These are phyloP conservation scores for Alethe castanea DNA, from an alignment of 2,113 vertebrate genomes.

Conservation along the genomic window DNA sequence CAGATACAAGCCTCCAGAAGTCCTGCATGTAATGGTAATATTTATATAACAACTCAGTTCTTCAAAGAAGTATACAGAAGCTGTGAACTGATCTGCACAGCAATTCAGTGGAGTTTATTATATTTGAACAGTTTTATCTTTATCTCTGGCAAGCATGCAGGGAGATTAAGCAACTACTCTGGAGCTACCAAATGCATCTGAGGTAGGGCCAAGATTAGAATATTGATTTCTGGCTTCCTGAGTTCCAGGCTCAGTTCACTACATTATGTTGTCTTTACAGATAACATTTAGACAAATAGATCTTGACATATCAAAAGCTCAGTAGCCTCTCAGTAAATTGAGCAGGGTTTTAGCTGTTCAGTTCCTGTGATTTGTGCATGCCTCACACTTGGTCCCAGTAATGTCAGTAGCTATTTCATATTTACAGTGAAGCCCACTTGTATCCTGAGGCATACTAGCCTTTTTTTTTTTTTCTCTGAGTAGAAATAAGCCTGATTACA, in stretches of 20 bases:
- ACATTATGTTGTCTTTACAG: conserved; percentile 47
- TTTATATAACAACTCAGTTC: background rate
- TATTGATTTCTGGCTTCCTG: conserved; percentile 35
- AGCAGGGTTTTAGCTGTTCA: conserved; percentile 31
- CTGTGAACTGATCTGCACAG: background rate
- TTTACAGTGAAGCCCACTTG: conserved; percentile 22
- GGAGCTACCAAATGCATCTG: background rate
- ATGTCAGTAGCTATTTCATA: background rate
- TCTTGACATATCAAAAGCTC: conserved; percentile 44
- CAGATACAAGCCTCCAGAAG: background rate
- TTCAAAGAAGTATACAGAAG: background rate
- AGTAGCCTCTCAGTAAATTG: conserved; percentile 33
- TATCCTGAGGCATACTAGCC: background rate
- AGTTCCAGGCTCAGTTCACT: conserved; percentile 16
- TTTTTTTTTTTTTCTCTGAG: background rate
- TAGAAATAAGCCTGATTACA: conserved; percentile 11
- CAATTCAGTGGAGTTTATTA: background rate
- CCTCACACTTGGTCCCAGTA: background rate
- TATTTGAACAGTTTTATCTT: conserved; percentile 37
- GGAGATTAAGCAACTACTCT: conserved; percentile 1
- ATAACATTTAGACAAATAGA: conserved; percentile 55
- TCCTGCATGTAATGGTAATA: background rate
- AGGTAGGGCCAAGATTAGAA: conserved; percentile 11
- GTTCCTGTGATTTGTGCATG: conserved; percentile 18
- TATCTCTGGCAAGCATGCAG: background rate